Conservation (phyloP, 2,888 invertebrate genomes). For the Tryphoninae sp. region DNA sequence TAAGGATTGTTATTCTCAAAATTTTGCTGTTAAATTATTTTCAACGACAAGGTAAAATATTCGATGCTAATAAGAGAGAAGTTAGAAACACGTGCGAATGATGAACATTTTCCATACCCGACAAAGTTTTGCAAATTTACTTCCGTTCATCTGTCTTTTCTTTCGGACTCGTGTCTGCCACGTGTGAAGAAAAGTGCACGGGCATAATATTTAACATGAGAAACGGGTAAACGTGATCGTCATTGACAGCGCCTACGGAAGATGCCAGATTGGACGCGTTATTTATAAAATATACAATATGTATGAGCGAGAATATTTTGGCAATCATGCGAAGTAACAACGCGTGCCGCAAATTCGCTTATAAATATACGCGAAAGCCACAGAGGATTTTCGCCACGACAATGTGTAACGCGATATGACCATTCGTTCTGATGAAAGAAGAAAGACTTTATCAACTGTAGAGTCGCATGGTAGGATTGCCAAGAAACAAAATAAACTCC, state of each 20-base stretch:
- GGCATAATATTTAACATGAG: constrained; percentile 4
- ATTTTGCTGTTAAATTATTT: neutral
- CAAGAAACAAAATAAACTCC: constrained; percentile 2
- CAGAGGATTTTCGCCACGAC: constrained; percentile 10
- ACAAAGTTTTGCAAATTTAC: constrained; percentile 20
- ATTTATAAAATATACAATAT: constrained; percentile 41
- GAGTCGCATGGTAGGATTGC: neutral
- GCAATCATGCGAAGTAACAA: constrained; percentile 22
- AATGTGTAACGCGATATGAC: constrained; percentile 7
- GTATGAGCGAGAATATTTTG: constrained; percentile 14
- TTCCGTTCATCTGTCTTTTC: constrained; percentile 5
- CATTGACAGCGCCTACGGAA: constrained; percentile 14
- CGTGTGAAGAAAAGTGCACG: constrained; percentile 14
- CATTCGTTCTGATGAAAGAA: neutral
- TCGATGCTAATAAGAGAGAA: neutral
- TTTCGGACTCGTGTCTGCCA: constrained; percentile 6
- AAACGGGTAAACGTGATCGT: constrained; percentile 5
- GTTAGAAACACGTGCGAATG: neutral
- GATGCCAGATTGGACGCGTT: constrained; percentile 5
- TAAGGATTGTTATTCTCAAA: too few relatives aligned
- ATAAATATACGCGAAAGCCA: constrained; percentile 40
- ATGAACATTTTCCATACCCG: neutral
- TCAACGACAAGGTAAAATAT: neutral
- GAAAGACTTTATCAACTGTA: constrained; percentile 1
- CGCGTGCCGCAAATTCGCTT: constrained; percentile 21